Percentiles rank a stretch among this genome's conserved stretches.
Evolutionary conservation across 2,888 invertebrate species (phyloP).

Genomic region (Melinopterus prodromus): DNA sequence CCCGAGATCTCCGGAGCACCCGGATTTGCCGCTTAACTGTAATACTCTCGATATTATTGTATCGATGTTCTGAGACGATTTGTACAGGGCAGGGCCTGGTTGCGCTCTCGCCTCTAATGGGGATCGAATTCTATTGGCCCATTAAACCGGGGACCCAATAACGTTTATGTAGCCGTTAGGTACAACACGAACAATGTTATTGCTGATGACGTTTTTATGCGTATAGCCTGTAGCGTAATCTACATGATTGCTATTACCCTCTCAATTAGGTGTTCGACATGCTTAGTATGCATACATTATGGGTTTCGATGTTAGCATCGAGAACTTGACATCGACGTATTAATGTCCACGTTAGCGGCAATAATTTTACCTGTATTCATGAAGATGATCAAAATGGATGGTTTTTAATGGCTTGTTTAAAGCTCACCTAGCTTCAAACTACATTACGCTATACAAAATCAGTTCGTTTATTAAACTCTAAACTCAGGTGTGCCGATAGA

Average conservation of each 20-base stretch:
- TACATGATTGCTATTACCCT: neutral
- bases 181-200: neutral
- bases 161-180: neutral
- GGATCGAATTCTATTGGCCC: neutral
- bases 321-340: neutral
- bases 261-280: neutral
- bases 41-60: slow-evolving; percentile 4
- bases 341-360: neutral
- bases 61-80: neutral
- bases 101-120: neutral
- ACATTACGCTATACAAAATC: too few species aligned
- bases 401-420: too few species aligned
- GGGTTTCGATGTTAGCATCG: neutral
- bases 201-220: neutral
- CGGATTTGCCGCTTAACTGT: slow-evolving; percentile 4
- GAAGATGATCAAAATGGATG: too few species aligned
- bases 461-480: too few species aligned
- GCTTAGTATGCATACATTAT: neutral
- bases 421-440: too few species aligned
- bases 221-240: neutral
- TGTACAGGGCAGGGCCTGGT: neutral
- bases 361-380: too few species aligned
- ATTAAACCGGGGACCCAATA: neutral
- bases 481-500: too few species aligned
- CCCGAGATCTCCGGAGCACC: neutral